phyloP scores from a whole-genome alignment of 23 tunicate species.

The Ascidia mentula region DNA sequence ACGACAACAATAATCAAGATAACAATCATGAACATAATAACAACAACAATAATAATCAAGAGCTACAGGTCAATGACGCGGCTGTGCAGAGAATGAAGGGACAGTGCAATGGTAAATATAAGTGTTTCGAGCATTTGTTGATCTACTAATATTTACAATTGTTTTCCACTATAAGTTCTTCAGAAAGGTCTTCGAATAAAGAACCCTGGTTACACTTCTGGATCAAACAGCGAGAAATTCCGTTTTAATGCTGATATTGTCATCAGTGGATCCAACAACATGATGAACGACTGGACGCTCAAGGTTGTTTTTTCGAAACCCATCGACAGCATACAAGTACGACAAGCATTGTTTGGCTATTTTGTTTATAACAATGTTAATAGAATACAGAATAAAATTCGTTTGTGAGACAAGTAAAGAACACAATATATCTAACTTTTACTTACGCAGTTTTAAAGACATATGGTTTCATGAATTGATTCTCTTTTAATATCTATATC shows the following conservation, averaged over 20 bases:
- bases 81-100: constrained; percentile 52
- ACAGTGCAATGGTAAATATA: constrained; percentile 58
- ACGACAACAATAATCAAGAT: constrained; percentile 1
- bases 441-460: too few species aligned
- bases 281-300: constrained; percentile 66
- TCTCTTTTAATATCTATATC: too few species aligned
- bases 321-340: constrained; percentile 53
- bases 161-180: constrained; percentile 43
- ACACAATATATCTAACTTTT: too few species aligned
- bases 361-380: too few species aligned
- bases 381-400: too few species aligned
- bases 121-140: neutral
- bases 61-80: constrained; percentile 23
- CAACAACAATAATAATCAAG: constrained; percentile 22
- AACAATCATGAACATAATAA: neutral
- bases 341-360: too few species aligned
- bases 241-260: constrained; percentile 72
- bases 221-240: constrained; percentile 14
- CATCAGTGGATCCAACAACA: constrained; percentile 49
- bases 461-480: too few species aligned
- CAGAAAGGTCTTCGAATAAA: constrained; percentile 38
- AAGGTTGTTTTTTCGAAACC: constrained; percentile 78
- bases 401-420: too few species aligned
- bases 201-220: constrained; percentile 60
- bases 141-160: neutral